Evolutionary conservation across 2,113 vertebrate species (phyloP).

Genomic region (Hassar affinis): DNA sequence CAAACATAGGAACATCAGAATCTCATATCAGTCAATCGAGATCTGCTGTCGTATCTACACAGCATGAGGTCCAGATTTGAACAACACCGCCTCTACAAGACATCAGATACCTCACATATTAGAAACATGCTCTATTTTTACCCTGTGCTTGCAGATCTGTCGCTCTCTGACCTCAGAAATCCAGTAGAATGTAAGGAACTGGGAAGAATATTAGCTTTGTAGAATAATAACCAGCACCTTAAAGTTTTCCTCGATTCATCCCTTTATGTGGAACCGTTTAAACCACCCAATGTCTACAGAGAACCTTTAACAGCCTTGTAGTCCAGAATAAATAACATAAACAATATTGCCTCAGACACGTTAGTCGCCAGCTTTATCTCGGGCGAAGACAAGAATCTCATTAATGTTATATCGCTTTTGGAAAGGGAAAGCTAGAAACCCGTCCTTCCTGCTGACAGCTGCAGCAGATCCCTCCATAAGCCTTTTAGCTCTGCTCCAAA

Average conservation of each 20-base stretch:
- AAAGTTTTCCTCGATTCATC: neutral
- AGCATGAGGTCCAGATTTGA: too few relatives aligned
- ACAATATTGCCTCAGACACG: neutral
- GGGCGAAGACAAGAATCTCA: constrained; percentile 26
- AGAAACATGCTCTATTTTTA: neutral
- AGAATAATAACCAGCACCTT: neutral
- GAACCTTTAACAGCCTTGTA: neutral
- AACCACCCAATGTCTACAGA: neutral
- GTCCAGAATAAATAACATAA: neutral
- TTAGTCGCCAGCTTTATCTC: constrained; percentile 10
- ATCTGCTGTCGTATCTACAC: too few relatives aligned
- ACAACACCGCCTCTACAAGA: too few relatives aligned
- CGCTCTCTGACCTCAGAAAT: neutral
- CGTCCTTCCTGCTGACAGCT: constrained; percentile 46
- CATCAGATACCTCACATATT: neutral
- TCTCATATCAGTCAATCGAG: too few relatives aligned
- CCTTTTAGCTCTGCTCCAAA: constrained; percentile 43
- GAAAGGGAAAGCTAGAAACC: constrained; percentile 10
- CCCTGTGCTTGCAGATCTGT: neutral
- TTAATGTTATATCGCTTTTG: constrained; percentile 20
- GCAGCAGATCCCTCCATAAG: constrained; percentile 33
- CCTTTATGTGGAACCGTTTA: neutral
- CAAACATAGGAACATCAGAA: neutral
- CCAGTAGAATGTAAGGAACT: neutral
- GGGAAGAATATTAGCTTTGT: neutral